Percentiles rank a stretch among this genome's conserved stretches.
These are phyloP conservation scores for Phocoena phocoena DNA, from an alignment of 2,113 vertebrate species.

Conservation along the genomic window DNA sequence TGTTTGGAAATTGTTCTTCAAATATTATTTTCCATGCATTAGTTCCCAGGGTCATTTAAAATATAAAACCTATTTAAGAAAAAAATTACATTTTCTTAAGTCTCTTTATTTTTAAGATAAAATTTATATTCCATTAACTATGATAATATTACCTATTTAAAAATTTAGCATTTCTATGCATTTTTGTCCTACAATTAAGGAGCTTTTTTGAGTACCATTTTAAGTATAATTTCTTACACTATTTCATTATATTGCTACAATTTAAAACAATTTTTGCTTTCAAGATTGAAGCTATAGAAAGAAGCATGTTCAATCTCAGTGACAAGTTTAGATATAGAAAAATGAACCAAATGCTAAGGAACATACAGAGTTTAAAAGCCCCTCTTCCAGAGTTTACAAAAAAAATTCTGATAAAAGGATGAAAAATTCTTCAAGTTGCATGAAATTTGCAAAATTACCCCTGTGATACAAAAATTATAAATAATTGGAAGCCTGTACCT, in stretches of 20 bases:
- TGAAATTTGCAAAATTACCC: not conserved
- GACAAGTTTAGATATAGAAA: not conserved
- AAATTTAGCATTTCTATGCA: not conserved
- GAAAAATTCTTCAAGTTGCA: not conserved
- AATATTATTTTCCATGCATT: not conserved
- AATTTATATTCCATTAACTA: not conserved
- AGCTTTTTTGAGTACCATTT: not conserved
- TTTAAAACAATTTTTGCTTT: slow-evolving; percentile 42
- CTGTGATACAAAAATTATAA: not conserved
- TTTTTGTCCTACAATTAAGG: not conserved
- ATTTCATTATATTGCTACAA: not conserved
- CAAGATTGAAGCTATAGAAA: not conserved
- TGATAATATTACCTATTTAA: not conserved
- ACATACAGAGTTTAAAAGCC: not conserved
- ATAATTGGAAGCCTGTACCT: not conserved
- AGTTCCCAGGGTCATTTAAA: not conserved
- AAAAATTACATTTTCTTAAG: not conserved
- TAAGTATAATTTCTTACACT: not conserved
- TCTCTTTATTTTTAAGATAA: not conserved
- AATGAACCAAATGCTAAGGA: not conserved
- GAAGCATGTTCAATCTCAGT: not conserved
- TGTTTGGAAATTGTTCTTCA: not conserved
- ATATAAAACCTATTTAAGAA: not conserved
- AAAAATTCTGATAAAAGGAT: not conserved
- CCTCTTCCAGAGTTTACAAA: not conserved